These are phyloP conservation scores for Lordiphosa clarofinis DNA, from an alignment of 1,140 invertebrate species.

Conservation along the genomic window DNA sequence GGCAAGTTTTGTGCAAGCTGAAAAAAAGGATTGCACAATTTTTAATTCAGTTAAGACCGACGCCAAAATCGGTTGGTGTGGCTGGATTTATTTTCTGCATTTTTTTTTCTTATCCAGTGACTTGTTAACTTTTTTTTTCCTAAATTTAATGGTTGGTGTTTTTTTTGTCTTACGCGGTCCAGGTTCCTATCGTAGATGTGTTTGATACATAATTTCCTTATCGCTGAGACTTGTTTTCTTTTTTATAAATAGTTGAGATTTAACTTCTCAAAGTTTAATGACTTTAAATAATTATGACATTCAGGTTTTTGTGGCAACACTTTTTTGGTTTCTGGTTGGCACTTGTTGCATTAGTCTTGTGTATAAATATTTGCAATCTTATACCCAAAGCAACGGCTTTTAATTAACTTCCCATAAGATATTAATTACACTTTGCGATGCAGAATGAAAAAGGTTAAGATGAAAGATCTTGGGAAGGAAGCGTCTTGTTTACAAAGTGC, in stretches of 20 bases:
- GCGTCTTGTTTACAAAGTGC: too few relatives aligned
- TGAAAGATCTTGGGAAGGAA: too few relatives aligned
- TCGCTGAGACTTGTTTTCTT: constrained; percentile 42
- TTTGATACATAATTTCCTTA: constrained; percentile 76
- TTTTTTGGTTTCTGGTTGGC: constrained; percentile 58
- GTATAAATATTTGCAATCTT: constrained; percentile 36
- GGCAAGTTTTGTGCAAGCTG: constrained; percentile 47
- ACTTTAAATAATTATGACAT: constrained; percentile 74
- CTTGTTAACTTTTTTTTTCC: constrained; percentile 67
- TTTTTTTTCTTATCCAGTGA: constrained; percentile 40
- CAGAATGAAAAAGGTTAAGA: too few relatives aligned
- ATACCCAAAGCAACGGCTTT: constrained; percentile 30
- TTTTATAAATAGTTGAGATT: constrained; percentile 58
- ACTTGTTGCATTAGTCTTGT: constrained; percentile 35
- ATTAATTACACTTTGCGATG: constrained; percentile 47
- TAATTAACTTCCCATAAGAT: constrained; percentile 74
- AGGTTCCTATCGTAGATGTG: constrained; percentile 66
- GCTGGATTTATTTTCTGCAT: constrained; percentile 48
- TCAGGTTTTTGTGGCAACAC: constrained; percentile 41
- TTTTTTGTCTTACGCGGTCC: constrained; percentile 34
- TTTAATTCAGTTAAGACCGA: constrained; percentile 72
- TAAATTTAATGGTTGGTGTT: constrained; percentile 58
- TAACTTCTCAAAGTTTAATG: constrained; percentile 70
- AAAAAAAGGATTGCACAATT: constrained; percentile 58
- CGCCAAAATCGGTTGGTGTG: constrained; percentile 65